Evolutionary conservation across 23 tunicate species (phyloP).

Genomic region (Phallusia fumigata): DNA sequence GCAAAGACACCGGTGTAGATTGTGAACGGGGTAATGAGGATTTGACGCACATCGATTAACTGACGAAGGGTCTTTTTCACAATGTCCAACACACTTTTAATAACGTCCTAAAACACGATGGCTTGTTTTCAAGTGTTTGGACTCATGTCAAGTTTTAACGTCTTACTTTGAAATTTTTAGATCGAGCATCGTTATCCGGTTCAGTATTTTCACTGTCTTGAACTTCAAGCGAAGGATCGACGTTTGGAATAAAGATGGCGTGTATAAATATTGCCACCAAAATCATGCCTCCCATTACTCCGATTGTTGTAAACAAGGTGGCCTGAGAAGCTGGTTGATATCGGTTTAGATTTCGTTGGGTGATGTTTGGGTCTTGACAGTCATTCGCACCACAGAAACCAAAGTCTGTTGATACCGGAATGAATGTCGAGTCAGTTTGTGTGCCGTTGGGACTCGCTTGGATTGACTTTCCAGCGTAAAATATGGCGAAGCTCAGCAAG

Average conservation of each 20-base stretch:
- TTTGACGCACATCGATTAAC: constrained; percentile 34
- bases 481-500: background rate
- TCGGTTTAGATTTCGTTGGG: background rate
- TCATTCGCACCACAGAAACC: constrained; percentile 21
- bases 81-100: background rate
- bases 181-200: background rate
- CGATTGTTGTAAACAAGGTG: background rate
- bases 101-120: too few species aligned
- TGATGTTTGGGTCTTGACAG: constrained; percentile 34
- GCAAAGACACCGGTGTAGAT: constrained; percentile 45
- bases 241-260: background rate
- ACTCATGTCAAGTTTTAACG: too few species aligned
- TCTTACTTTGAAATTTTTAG: too few species aligned
- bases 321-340: constrained; percentile 12
- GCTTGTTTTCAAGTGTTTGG: too few species aligned
- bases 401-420: background rate
- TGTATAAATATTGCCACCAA: background rate
- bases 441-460: background rate
- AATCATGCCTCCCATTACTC: background rate
- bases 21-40: constrained; percentile 35
- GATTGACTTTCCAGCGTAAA: background rate
- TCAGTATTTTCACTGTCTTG: background rate
- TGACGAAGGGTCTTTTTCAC: constrained; percentile 31
- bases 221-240: background rate
- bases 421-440: too few species aligned